Evolutionary conservation across 2,888 invertebrate genomes (phyloP).

Genomic region (Therioaphis trifolii): DNA sequence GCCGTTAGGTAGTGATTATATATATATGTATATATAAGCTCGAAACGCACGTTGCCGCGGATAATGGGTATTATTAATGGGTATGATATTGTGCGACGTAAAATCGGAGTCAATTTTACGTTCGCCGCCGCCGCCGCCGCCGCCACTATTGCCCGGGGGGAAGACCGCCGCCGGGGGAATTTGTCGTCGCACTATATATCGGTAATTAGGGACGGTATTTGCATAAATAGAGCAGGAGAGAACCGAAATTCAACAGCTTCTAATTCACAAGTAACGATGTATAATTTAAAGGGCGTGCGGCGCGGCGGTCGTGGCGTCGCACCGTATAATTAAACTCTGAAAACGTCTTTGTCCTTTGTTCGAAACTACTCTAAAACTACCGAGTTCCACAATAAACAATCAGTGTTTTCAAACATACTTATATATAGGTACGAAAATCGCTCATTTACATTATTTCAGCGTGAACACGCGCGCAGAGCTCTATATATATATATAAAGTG

Average conservation of each 20-base stretch:
- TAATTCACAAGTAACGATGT: constrained; percentile 4
- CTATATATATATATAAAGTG: too few species aligned
- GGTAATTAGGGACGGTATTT: constrained; percentile 26
- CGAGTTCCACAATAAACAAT: neutral
- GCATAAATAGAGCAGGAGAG: neutral
- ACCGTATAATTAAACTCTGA: constrained; percentile 16
- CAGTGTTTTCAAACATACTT: neutral
- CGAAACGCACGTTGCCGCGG: neutral
- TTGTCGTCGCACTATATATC: neutral
- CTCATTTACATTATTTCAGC: neutral
- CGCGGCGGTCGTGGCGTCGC: neutral
- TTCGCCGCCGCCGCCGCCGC: neutral
- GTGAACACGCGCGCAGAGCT: neutral
- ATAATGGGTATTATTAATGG: constrained; percentile 15
- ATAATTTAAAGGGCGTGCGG: constrained; percentile 18
- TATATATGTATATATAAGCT: neutral
- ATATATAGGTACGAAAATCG: neutral
- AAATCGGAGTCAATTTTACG: constrained; percentile 19
- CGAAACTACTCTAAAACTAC: neutral
- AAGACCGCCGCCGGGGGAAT: neutral
- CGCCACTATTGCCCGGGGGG: neutral
- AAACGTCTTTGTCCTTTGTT: neutral
- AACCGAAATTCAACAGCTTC: constrained; percentile 18
- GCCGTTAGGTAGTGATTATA: constrained; percentile 22
- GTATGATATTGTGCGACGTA: neutral